phyloP scores from a whole-genome alignment of 2,888 invertebrate genomes.

The Ochlodes sylvanus region DNA sequence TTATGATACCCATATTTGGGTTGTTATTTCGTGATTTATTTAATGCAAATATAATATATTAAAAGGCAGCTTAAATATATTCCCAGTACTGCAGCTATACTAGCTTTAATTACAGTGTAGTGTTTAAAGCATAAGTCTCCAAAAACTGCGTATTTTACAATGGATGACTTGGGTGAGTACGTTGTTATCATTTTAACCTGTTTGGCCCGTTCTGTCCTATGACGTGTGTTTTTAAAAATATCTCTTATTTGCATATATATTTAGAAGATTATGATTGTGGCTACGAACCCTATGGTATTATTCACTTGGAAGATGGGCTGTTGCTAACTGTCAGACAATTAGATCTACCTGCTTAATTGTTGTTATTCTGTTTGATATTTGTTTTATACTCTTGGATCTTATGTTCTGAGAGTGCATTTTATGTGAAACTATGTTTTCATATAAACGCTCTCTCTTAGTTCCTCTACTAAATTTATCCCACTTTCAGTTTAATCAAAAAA shows the following conservation, averaged over 20 bases:
- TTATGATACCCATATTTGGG: constrained; percentile 62
- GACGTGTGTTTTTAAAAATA: constrained; percentile 72
- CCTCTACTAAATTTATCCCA: no score
- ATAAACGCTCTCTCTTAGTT: no score
- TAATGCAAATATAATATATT: constrained; percentile 41
- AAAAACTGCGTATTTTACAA: constrained; percentile 46
- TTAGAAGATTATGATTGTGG: constrained; percentile 17
- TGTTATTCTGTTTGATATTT: neutral
- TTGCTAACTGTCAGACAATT: neutral
- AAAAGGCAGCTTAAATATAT: constrained; percentile 3
- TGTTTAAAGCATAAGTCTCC: constrained; percentile 3
- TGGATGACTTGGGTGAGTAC: constrained; percentile 82
- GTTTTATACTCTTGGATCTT: no score
- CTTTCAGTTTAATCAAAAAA: no score
- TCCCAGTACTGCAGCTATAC: constrained; percentile 1
- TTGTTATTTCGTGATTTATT: constrained; percentile 57
- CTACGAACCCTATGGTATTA: neutral
- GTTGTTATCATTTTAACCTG: constrained; percentile 78
- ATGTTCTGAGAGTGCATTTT: no score
- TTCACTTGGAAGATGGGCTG: no score
- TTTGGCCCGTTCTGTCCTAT: constrained; percentile 63
- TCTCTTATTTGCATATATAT: constrained; percentile 40
- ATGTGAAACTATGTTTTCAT: no score
- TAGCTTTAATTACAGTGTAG: constrained; percentile 19
- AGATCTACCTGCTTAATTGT: neutral